These are phyloP conservation scores for Eclectus roratus DNA, from an alignment of 2,113 vertebrate genomes.

Conservation along the genomic window DNA sequence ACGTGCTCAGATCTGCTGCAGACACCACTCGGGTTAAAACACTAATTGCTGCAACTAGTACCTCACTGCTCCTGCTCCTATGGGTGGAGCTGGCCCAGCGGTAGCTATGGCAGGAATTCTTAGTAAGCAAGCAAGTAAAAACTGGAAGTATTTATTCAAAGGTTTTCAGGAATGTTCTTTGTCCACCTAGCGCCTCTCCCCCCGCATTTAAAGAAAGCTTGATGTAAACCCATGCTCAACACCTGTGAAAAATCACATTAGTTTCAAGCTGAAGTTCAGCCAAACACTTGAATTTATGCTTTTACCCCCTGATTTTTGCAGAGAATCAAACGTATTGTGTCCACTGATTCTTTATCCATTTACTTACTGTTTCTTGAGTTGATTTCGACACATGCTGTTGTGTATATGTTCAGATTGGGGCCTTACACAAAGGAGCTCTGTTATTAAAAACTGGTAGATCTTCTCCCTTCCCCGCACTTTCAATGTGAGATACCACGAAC, in stretches of 20 bases:
- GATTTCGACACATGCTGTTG: neutral
- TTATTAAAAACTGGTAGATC: neutral
- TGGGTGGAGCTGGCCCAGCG: conserved; percentile 20
- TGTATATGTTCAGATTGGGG: neutral
- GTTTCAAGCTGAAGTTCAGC: neutral
- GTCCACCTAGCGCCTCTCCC: conserved; percentile 12
- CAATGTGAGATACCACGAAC: neutral
- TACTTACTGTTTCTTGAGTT: neutral
- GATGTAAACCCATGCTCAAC: neutral
- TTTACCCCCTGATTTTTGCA: neutral
- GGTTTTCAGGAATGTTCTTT: conserved; percentile 59
- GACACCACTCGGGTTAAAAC: conserved; percentile 49
- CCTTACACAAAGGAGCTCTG: neutral
- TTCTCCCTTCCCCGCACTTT: neutral
- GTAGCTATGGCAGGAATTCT: conserved; percentile 59
- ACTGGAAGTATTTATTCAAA: conserved; percentile 51
- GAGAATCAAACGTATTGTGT: neutral
- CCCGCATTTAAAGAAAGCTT: neutral
- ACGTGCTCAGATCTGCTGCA: conserved; percentile 53
- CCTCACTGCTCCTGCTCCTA: neutral
- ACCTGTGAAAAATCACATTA: neutral
- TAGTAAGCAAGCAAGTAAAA: conserved; percentile 60
- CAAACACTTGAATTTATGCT: neutral
- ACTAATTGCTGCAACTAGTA: conserved; percentile 48
- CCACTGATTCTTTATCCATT: neutral